A percentile compares a stretch with the other conserved stretches of the same genome.
These are phyloP conservation scores for Lasioglossum figueresi DNA, from an alignment of 2,888 invertebrate genomes.

Conservation along the genomic window DNA sequence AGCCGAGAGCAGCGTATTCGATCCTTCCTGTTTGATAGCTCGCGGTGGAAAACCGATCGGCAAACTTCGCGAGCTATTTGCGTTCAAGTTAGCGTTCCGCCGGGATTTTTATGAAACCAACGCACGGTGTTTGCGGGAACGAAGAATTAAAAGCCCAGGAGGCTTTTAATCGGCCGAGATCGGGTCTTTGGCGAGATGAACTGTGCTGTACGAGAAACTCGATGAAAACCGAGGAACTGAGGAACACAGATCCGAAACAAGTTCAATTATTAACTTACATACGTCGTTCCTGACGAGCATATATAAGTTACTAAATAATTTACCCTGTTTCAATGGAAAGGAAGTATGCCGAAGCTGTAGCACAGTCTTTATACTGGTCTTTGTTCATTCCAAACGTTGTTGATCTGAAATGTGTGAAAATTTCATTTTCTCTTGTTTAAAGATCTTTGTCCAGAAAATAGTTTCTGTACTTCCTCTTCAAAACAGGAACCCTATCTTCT, in stretches of 20 bases:
- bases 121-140: not conserved
- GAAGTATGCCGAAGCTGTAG: not conserved
- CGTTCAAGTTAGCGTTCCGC: conserved; percentile 10
- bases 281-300: no score
- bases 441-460: no score
- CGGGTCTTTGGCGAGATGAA: not conserved
- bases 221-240: not conserved
- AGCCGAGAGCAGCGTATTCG: conserved; percentile 29
- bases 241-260: not conserved
- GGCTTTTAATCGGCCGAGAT: not conserved
- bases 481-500: no score
- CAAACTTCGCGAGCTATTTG: conserved; percentile 13
- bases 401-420: no score
- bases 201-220: not conserved
- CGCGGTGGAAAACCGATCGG: conserved; percentile 16
- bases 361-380: not conserved
- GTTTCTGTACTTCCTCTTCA: no score
- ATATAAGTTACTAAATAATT: no score
- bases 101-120: conserved; percentile 17
- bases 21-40: conserved; percentile 17
- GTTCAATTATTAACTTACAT: no score
- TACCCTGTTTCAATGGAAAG: no score
- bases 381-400: no score
- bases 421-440: no score
- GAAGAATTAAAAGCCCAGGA: conserved; percentile 13